Evolutionary conservation across 2,113 vertebrate genomes (phyloP), one percentile per base, ranked within the genome.

Genomic region (Sprattus sprattus): DNA sequence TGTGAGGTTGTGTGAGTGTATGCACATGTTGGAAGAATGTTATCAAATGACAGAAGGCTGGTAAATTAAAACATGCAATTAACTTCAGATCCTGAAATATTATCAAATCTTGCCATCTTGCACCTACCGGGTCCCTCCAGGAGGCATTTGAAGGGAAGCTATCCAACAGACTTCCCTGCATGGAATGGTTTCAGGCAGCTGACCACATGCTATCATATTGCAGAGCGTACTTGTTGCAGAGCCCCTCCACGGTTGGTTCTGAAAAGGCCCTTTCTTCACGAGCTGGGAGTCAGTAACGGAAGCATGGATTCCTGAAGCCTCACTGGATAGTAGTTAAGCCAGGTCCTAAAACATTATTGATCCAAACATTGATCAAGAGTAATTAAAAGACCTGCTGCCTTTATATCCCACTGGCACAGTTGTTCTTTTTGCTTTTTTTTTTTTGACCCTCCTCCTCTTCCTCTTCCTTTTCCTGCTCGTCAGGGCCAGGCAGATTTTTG

Each of bases 311-410:
- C 7, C 18, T 5, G 20, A 60, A 60, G 54, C 20, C 20, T 60
- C 4, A 60, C 54, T 60, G 81, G 11, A 82, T 81, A n/a, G 49
- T 86, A 47, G 57, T 82, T 82, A 78, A 85, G 81, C 80, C 20
- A 22, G 45, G 32, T 45, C 46, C 64, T 46, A 83, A 75, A 81
- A 52, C 57, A 49, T 18, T 84, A 85, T 75, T 78, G 71, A 85
- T 83, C 47, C 54, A n/a, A 46, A 15, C 57, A 85, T 87, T 81
- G 81, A 20, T 60, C 47, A 60, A 45, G 20, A 88, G 54, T 83
- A 85, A 88, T 85, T 88, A 83, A 60, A 84, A 88, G 20, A 78
- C 22, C 49, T 78, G 22, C n/a, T 6, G 54, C 54, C 54, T 60
- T 20, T 60, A 22, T 44, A 18, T 75, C 54, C 46, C 1, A 32